A percentile compares a stretch with the other conserved stretches of the same genome.
phyloP scores from a whole-genome alignment of 2,797 vertebrate genomes.

The Macropus fuliginosus region DNA sequence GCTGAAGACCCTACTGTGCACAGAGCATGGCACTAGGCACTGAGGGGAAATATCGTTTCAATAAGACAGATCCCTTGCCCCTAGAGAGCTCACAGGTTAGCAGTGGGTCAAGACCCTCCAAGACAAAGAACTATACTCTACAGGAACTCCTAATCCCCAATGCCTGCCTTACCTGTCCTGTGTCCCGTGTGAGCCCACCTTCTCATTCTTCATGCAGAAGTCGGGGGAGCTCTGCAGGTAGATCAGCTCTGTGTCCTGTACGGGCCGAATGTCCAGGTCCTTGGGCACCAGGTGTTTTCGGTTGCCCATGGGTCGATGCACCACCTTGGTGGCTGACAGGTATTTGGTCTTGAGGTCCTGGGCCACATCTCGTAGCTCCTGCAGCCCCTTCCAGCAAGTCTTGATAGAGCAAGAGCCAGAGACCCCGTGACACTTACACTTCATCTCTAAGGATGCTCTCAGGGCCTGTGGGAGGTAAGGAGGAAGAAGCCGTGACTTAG shows the following conservation, averaged over 20 bases:
- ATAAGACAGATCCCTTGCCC: background rate
- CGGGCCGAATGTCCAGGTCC: slow-evolving; percentile 96
- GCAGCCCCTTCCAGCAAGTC: slow-evolving; percentile 98
- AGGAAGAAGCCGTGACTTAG: slow-evolving; percentile 6
- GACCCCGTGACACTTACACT: slow-evolving; percentile 99
- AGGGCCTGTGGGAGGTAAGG: slow-evolving; percentile 88
- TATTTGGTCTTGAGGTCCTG: slow-evolving; percentile 97
- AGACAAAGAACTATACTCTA: background rate
- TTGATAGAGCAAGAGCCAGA: slow-evolving; percentile 99
- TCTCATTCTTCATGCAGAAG: slow-evolving; percentile 96
- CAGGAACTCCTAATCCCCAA: background rate
- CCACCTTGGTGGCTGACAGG: slow-evolving; percentile 97
- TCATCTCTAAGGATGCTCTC: slow-evolving; percentile 94
- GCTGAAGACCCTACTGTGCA: background rate
- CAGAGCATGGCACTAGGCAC: background rate
- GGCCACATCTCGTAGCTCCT: slow-evolving; percentile 94
- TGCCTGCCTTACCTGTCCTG: slow-evolving; percentile 93
- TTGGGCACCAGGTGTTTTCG: slow-evolving; percentile 98
- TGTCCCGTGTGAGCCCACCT: slow-evolving; percentile 95
- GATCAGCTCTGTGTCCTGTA: slow-evolving; percentile 96
- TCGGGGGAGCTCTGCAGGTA: slow-evolving; percentile 98
- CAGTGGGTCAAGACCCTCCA: background rate
- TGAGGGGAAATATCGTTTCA: background rate
- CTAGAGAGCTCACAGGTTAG: background rate
- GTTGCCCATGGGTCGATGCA: slow-evolving; percentile 95